phyloP scores from a whole-genome alignment of 2,888 invertebrate species.

The Drosophila mimica region DNA sequence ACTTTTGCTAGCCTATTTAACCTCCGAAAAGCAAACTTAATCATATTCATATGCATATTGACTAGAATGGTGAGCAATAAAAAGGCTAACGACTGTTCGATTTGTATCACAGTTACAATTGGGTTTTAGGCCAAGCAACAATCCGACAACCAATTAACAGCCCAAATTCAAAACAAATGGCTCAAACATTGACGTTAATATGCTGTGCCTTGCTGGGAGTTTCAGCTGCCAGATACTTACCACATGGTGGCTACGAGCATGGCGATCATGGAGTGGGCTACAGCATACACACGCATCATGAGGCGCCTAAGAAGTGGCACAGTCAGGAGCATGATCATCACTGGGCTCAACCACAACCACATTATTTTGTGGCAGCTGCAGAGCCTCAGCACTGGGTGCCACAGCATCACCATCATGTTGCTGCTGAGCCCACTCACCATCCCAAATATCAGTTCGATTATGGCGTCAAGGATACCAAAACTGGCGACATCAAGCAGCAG shows the following conservation, averaged over 20 bases:
- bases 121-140: slow-evolving; percentile 46
- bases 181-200: slow-evolving; percentile 43
- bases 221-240: slow-evolving; percentile 61
- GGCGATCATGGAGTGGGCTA: slow-evolving; percentile 58
- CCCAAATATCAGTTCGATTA: slow-evolving; percentile 86
- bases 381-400: slow-evolving; percentile 50
- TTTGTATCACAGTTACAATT: slow-evolving; percentile 58
- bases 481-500: slow-evolving; percentile 86
- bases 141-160: slow-evolving; percentile 16
- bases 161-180: slow-evolving; percentile 33
- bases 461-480: slow-evolving; percentile 85
- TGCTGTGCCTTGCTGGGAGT: slow-evolving; percentile 61
- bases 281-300: slow-evolving; percentile 68
- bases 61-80: slow-evolving; percentile 56
- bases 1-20: slow-evolving; percentile 72
- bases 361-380: slow-evolving; percentile 50
- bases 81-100: slow-evolving; percentile 23
- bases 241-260: slow-evolving; percentile 54
- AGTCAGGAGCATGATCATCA: slow-evolving; percentile 52
- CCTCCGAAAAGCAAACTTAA: slow-evolving; percentile 57
- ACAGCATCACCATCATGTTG: slow-evolving; percentile 64
- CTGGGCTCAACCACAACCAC: slow-evolving; percentile 71
- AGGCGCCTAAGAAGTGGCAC: slow-evolving; percentile 66
- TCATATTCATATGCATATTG: slow-evolving; percentile 28
- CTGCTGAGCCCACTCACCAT: slow-evolving; percentile 84